Evolutionary conservation across 2,113 vertebrate species (phyloP).

Genomic region (Daboia siamensis): DNA sequence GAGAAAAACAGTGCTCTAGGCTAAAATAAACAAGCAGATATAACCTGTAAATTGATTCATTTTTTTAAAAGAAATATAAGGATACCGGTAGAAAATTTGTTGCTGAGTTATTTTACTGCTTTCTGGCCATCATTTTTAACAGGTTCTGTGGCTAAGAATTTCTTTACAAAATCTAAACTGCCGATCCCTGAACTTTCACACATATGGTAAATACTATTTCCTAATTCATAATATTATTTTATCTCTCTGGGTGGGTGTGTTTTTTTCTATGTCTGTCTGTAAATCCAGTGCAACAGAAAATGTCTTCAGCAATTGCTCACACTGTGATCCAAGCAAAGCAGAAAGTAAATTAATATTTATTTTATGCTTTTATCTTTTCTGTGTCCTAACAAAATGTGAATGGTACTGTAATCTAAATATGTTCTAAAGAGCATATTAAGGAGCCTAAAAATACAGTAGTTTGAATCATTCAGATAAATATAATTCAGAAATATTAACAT

Average conservation of each 20-base stretch:
- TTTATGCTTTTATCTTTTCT: constrained; percentile 47
- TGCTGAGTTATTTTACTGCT: background rate
- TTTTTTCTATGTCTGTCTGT: background rate
- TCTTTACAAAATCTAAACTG: constrained; percentile 98
- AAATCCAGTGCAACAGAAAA: background rate
- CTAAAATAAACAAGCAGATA: background rate
- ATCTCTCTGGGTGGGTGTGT: background rate
- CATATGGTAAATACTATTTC: constrained; percentile 82
- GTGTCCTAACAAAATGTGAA: constrained; percentile 42
- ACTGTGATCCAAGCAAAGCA: constrained; percentile 39
- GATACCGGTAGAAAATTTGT: constrained; percentile 1
- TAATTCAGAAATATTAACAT: constrained; percentile 48
- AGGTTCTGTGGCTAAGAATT: constrained; percentile 94
- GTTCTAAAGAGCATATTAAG: constrained; percentile 33
- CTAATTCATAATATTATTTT: constrained; percentile 1
- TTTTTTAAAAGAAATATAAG: accelerated
- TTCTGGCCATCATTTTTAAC: constrained; percentile 42
- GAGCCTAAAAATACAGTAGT: constrained; percentile 45
- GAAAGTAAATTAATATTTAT: constrained; percentile 41
- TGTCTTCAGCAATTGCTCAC: constrained; percentile 43
- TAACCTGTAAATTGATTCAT: background rate
- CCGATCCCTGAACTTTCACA: constrained; percentile 94
- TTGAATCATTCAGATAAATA: constrained; percentile 38
- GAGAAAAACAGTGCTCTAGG: background rate
- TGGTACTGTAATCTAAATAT: constrained; percentile 19